phyloP scores from a whole-genome alignment of 2,113 vertebrate genomes.

The Serinus canaria region DNA sequence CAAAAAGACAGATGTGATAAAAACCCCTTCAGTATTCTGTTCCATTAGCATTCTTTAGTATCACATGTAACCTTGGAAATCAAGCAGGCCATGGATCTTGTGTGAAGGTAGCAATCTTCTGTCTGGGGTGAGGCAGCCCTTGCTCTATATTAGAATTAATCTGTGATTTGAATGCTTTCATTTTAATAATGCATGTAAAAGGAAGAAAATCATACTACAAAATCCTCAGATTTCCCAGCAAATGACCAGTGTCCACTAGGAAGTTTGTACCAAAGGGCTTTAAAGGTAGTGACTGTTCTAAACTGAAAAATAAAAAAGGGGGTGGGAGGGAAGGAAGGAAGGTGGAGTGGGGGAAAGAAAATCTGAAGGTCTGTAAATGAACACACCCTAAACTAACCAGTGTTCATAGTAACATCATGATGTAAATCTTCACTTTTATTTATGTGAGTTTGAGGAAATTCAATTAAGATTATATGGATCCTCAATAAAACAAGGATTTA shows the following conservation, averaged over 20 bases:
- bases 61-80: background rate
- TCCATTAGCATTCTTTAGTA: slow-evolving; percentile 9
- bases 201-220: background rate
- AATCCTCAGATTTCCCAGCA: background rate
- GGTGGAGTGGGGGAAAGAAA: background rate
- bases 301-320: background rate
- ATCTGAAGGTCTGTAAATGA: background rate
- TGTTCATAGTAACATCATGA: background rate
- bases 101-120: background rate
- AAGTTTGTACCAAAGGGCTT: background rate
- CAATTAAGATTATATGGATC: background rate
- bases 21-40: background rate
- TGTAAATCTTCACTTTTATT: background rate
- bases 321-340: accelerated
- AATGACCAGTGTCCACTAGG: background rate
- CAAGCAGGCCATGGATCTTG: background rate
- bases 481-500: background rate
- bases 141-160: background rate
- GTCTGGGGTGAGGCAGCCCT: background rate
- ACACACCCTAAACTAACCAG: background rate
- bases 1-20: background rate
- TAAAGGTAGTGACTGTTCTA: background rate
- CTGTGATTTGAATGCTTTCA: background rate
- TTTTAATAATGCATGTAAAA: background rate
- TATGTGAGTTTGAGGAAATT: background rate